Percentiles rank a stretch among this genome's conserved stretches.
phyloP scores from a whole-genome alignment of 2,113 vertebrate genomes.

The Xenopus laevis region DNA sequence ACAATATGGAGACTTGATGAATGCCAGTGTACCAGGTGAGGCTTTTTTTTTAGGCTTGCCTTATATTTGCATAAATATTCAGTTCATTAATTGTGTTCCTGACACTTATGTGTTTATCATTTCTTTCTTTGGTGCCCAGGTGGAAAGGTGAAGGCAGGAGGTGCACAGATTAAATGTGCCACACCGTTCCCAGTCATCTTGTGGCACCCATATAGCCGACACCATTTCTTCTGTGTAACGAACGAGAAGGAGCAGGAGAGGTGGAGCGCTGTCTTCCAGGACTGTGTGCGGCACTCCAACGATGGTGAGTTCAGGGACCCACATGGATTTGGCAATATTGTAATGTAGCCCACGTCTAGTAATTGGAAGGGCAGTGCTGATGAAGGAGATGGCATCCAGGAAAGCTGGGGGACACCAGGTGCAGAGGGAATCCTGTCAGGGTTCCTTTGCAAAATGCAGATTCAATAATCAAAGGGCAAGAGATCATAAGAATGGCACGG shows the following conservation, averaged over 20 bases:
- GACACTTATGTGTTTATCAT: not conserved
- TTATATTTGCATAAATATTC: not conserved
- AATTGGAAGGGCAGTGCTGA: no score
- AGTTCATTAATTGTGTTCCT: not conserved
- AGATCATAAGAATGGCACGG: no score
- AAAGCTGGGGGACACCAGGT: rapidly evolving
- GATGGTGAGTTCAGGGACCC: conserved; percentile 68
- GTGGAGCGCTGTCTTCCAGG: conserved; percentile 89
- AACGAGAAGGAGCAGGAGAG: conserved; percentile 87
- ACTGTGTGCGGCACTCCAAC: conserved; percentile 86
- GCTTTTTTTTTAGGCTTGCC: no score
- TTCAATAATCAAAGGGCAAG: no score
- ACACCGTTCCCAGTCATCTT: conserved; percentile 83
- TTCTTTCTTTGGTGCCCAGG: conserved; percentile 55
- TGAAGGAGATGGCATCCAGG: no score
- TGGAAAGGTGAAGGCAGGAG: conserved; percentile 67
- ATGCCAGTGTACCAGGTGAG: conserved; percentile 81
- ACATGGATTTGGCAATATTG: no score
- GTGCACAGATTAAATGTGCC: conserved; percentile 73
- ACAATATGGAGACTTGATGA: conserved; percentile 83
- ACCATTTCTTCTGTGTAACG: conserved; percentile 89
- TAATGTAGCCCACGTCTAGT: no score
- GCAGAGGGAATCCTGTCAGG: rapidly evolving
- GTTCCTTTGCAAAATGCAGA: not conserved
- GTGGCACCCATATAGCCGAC: conserved; percentile 86